Percentiles rank a stretch among this genome's conserved stretches.
Evolutionary conservation across 1,140 invertebrate genomes (phyloP).

Genomic region (Drosophila asahinai): DNA sequence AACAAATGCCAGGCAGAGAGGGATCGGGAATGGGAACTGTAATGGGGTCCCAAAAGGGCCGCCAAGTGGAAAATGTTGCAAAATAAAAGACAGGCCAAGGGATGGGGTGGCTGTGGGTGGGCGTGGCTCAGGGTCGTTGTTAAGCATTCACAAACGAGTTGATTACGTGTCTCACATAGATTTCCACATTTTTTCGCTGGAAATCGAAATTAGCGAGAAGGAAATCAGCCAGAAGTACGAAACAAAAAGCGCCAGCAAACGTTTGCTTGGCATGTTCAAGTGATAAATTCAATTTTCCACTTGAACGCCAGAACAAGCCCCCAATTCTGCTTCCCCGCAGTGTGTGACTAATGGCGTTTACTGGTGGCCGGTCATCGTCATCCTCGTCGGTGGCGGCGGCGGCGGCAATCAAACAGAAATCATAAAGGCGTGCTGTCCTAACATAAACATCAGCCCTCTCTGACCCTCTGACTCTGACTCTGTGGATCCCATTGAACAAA

Average conservation of each 20-base stretch:
- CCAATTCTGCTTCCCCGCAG: background rate
- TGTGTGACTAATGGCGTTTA: conserved; percentile 81
- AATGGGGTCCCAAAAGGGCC: conserved; percentile 18
- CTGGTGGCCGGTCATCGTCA: conserved; percentile 48
- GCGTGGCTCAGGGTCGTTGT: conserved; percentile 2
- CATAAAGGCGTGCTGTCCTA: conserved; percentile 81
- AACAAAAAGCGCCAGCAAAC: conserved; percentile 32
- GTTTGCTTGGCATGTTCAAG: conserved; percentile 78
- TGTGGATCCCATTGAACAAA: conserved; percentile 56
- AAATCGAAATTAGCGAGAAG: conserved; percentile 56
- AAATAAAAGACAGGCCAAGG: conserved; percentile 30
- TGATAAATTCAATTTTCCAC: conserved; percentile 84
- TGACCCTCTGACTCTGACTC: background rate
- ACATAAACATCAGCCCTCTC: conserved; percentile 63
- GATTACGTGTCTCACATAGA: conserved; percentile 81
- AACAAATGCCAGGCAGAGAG: conserved; percentile 3
- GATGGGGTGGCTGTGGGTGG: background rate
- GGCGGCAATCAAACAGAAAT: conserved; percentile 81
- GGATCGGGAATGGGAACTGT: background rate
- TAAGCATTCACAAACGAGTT: conserved; percentile 79
- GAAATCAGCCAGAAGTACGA: conserved; percentile 23
- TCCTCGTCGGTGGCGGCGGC: conserved; percentile 33
- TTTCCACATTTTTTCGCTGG: conserved; percentile 50
- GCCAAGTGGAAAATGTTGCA: conserved; percentile 70
- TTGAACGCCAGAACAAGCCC: conserved; percentile 62